Evolutionary conservation across 2,888 invertebrate genomes (phyloP).

Genomic region (Drosophila prostipennis): DNA sequence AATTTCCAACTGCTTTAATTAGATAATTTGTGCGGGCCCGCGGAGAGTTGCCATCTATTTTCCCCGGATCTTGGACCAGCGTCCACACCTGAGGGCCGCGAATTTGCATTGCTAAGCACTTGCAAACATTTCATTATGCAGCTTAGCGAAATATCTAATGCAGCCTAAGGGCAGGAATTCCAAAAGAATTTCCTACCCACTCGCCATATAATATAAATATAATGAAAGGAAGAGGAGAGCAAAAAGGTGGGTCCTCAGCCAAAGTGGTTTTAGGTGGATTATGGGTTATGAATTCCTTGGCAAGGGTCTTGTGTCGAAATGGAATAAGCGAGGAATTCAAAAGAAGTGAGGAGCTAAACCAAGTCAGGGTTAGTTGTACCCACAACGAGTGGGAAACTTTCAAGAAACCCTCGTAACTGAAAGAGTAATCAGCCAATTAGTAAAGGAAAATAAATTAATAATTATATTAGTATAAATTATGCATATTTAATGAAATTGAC

Average conservation of each 20-base stretch:
- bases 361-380: conserved; percentile 20
- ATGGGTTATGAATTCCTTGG: conserved; percentile 12
- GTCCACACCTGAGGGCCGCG: conserved; percentile 36
- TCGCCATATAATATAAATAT: conserved; percentile 11
- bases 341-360: conserved; percentile 2
- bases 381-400: not conserved
- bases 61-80: not conserved
- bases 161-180: conserved; percentile 37
- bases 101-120: conserved; percentile 71
- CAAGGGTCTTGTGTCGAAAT: conserved; percentile 1
- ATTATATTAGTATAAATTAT: not conserved
- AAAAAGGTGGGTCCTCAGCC: conserved; percentile 8
- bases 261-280: conserved; percentile 3
- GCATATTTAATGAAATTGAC: not conserved
- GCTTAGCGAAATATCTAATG: conserved; percentile 54
- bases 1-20: conserved; percentile 58
- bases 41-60: conserved; percentile 10
- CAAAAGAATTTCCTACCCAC: not conserved
- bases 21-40: conserved; percentile 58
- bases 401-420: not conserved
- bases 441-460: not conserved
- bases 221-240: conserved; percentile 3
- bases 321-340: not conserved
- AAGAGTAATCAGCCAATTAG: not conserved
- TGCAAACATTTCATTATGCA: conserved; percentile 72